phyloP scores from a whole-genome alignment of 2,797 vertebrate genomes.

The Odontamblyopus lacepedii region DNA sequence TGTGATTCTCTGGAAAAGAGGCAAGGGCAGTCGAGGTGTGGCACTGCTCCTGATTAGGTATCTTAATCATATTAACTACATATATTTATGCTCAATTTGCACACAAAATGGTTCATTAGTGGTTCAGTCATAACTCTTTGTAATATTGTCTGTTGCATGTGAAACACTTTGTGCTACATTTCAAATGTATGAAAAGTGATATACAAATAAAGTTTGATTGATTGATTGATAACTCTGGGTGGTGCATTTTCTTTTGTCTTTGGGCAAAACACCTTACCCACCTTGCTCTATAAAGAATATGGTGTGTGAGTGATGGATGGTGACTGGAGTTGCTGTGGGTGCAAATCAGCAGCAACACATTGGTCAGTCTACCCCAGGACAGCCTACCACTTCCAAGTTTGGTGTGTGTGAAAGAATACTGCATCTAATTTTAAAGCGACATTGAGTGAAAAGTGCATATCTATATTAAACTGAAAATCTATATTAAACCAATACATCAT shows the following conservation, averaged over 20 bases:
- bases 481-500: not conserved
- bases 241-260: not conserved
- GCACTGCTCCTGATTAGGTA: too few species aligned
- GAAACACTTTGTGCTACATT: too few species aligned
- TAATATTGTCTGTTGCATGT: too few species aligned
- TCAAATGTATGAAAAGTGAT: too few species aligned
- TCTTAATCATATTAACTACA: too few species aligned
- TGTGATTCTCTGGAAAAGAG: too few species aligned
- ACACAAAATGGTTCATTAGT: too few species aligned
- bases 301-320: not conserved
- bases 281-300: not conserved
- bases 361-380: not conserved
- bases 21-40: too few species aligned
- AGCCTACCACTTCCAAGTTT: not conserved
- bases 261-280: not conserved
- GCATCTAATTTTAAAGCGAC: not conserved
- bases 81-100: too few species aligned
- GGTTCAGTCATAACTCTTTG: not conserved
- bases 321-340: not conserved
- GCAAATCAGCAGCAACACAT: not conserved
- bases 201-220: too few species aligned
- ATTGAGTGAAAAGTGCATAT: not conserved
- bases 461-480: not conserved
- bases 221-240: too few species aligned
- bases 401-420: not conserved